phyloP scores from a whole-genome alignment of 2,888 invertebrate species.

The Patella ulyssiponensis region DNA sequence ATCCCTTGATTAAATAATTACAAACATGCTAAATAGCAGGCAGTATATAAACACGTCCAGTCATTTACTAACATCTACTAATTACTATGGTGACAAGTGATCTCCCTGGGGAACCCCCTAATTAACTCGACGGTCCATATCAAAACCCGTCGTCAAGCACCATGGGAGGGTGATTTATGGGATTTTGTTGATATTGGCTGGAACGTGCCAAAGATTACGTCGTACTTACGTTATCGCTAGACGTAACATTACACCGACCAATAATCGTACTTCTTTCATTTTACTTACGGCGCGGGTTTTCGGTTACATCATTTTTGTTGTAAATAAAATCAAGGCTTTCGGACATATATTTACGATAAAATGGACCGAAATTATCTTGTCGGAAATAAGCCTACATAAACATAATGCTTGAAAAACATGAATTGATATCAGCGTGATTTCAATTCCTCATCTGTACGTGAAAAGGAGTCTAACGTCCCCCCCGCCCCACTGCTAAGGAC shows the following conservation, averaged over 20 bases:
- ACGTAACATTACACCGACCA: too few species aligned
- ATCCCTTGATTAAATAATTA: background rate
- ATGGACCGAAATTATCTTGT: too few species aligned
- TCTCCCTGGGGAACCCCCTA: background rate
- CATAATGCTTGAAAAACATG: too few species aligned
- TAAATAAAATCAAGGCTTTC: background rate
- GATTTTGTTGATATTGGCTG: constrained; percentile 1
- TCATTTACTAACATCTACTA: constrained; percentile 3
- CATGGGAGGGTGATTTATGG: background rate
- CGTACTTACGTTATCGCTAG: background rate
- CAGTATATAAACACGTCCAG: background rate
- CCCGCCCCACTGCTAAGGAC: too few species aligned
- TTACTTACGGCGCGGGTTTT: too few species aligned
- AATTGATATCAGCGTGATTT: too few species aligned
- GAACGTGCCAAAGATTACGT: constrained; percentile 13
- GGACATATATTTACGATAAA: too few species aligned
- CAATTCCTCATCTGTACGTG: too few species aligned
- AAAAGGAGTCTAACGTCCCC: too few species aligned
- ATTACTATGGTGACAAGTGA: background rate
- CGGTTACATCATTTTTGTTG: too few species aligned
- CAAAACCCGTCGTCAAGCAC: background rate
- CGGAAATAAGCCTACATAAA: too few species aligned
- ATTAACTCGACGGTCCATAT: constrained; percentile 7
- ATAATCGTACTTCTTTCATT: too few species aligned
- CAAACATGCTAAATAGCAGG: background rate